A percentile compares a stretch with the other conserved stretches of the same genome.
These are phyloP conservation scores for Oryzias woworae DNA, from an alignment of 2,113 vertebrate genomes.

Conservation along the genomic window DNA sequence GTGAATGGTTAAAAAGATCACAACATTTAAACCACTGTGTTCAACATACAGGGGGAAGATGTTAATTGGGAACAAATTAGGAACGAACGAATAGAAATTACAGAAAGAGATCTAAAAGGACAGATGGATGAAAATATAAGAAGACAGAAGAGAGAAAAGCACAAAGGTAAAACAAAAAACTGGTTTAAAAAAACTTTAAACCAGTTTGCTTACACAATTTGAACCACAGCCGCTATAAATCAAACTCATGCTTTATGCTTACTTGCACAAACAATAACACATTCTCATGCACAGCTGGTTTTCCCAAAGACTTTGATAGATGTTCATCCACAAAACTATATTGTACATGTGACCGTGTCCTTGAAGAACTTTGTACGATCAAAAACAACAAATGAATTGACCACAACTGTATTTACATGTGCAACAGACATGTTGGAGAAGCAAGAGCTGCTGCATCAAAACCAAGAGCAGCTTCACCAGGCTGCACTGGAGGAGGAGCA, in stretches of 20 bases:
- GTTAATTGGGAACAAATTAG: constrained; percentile 45
- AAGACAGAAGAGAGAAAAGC: constrained; percentile 44
- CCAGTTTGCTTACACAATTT: constrained; percentile 22
- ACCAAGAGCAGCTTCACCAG: constrained; percentile 51
- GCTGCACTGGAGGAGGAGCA: constrained; percentile 60
- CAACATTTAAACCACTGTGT: not conserved
- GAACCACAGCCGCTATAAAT: constrained; percentile 35
- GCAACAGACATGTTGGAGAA: constrained; percentile 58
- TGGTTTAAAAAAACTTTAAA: constrained; percentile 13
- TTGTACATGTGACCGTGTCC: constrained; percentile 35
- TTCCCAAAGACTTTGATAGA: constrained; percentile 62
- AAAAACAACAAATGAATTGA: constrained; percentile 8
- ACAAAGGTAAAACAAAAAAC: constrained; percentile 61
- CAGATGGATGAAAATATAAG: constrained; percentile 68
- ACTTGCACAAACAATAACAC: constrained; percentile 64
- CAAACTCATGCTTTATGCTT: constrained; percentile 53
- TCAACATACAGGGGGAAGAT: constrained; percentile 70
- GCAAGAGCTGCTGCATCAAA: constrained; percentile 62
- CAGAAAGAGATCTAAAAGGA: constrained; percentile 51
- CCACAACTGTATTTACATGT: constrained; percentile 33
- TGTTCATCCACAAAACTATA: constrained; percentile 42
- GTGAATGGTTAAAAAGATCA: constrained; percentile 4
- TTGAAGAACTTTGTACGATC: constrained; percentile 24
- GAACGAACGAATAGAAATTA: constrained; percentile 61
- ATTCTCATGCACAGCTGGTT: constrained; percentile 51